Conservation (phyloP, 2,888 invertebrate genomes). For the Drosophila hamatofila region DNA sequence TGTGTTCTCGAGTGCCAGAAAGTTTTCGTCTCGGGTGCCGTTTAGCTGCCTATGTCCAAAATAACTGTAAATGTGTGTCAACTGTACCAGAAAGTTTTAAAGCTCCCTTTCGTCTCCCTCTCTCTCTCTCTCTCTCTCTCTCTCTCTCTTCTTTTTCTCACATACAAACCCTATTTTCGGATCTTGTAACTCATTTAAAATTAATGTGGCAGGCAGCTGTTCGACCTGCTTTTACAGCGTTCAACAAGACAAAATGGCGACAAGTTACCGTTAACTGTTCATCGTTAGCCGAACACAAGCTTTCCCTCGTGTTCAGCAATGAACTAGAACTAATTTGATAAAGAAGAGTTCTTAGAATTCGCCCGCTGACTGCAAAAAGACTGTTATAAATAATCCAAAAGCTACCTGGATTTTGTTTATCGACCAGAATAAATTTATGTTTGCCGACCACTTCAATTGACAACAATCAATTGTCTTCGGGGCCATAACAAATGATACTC, state of each 20-base stretch:
- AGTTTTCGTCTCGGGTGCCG: constrained; percentile 59
- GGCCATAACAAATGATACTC: constrained; percentile 12
- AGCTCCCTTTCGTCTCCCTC: too few relatives aligned
- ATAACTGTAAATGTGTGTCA: constrained; percentile 59
- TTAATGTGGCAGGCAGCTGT: constrained; percentile 52
- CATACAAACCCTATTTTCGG: neutral
- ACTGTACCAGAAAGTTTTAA: constrained; percentile 40
- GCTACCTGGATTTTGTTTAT: neutral
- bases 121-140: neutral
- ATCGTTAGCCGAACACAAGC: constrained; percentile 30
- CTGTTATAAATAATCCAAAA: neutral
- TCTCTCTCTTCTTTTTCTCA: neutral
- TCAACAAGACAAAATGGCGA: constrained; percentile 35
- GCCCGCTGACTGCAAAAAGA: neutral
- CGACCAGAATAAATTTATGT: neutral
- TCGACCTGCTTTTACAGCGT: constrained; percentile 28
- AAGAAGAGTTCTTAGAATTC: neutral
- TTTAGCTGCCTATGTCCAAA: constrained; percentile 62
- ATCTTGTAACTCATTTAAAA: constrained; percentile 61
- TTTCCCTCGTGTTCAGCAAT: constrained; percentile 29
- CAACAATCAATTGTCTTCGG: constrained; percentile 21
- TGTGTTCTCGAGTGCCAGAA: constrained; percentile 43
- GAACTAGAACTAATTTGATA: neutral
- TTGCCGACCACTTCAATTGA: constrained; percentile 32
- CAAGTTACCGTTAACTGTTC: constrained; percentile 34